Evolutionary conservation across 2,797 vertebrate species (phyloP).

Genomic region (Poeciliopsis infans): DNA sequence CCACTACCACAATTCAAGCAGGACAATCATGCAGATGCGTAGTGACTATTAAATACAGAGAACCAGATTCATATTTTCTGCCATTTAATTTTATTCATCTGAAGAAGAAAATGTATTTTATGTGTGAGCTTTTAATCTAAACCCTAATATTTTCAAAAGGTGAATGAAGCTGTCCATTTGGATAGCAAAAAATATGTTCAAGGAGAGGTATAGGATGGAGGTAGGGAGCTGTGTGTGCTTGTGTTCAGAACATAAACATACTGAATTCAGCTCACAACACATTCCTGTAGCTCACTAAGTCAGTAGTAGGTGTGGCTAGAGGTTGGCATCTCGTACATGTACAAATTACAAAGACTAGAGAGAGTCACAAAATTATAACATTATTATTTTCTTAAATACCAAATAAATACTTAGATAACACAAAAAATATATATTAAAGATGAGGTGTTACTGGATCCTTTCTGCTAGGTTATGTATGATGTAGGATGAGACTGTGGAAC

Average conservation of each 20-base stretch:
- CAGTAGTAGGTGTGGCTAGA: neutral
- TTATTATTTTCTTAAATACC: no score
- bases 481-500: no score
- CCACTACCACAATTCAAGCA: constrained; percentile 59
- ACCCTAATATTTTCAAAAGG: neutral
- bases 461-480: no score
- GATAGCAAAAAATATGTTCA: neutral
- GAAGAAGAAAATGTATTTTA: neutral
- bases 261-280: neutral
- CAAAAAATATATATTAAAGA: no score
- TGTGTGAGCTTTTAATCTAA: neutral
- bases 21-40: constrained; percentile 43
- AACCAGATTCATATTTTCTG: neutral
- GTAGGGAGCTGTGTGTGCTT: neutral
- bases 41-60: neutral
- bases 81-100: neutral
- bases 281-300: neutral
- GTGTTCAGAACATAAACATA: neutral
- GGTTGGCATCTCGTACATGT: neutral
- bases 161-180: neutral
- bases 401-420: neutral
- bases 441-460: no score
- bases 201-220: neutral
- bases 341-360: neutral
- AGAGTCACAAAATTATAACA: neutral